phyloP scores from a whole-genome alignment of 2,888 invertebrate genomes.

The Alloscopus bannaensis region DNA sequence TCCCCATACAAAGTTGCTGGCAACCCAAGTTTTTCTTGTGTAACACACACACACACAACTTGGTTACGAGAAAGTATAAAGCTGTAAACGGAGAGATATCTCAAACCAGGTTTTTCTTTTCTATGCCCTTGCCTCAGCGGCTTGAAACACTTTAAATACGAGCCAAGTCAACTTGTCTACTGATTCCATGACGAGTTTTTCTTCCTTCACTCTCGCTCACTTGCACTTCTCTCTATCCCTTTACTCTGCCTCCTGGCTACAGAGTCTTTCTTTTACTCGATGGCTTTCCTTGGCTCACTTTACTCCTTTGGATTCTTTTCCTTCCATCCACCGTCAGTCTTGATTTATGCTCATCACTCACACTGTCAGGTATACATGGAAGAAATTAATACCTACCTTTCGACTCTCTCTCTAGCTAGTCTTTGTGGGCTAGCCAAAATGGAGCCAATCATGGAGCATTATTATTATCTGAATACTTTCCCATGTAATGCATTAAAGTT shows the following conservation, averaged over 20 bases:
- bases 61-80: conserved; percentile 10
- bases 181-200: conserved; percentile 57
- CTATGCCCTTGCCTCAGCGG: conserved; percentile 42
- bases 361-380: conserved; percentile 70
- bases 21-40: background rate
- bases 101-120: too few species aligned
- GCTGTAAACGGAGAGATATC: too few species aligned
- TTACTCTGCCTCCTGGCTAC: conserved; percentile 32
- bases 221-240: conserved; percentile 30
- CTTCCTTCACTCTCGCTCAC: conserved; percentile 43
- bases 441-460: conserved; percentile 63
- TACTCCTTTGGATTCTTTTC: conserved; percentile 28
- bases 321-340: conserved; percentile 71
- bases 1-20: background rate
- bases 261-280: conserved; percentile 1
- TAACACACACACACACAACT: background rate
- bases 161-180: conserved; percentile 59
- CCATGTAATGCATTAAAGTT: conserved; percentile 46
- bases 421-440: conserved; percentile 57
- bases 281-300: conserved; percentile 39
- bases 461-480: conserved; percentile 59
- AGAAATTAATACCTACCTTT: conserved; percentile 68
- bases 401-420: conserved; percentile 32
- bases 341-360: conserved; percentile 73
- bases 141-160: conserved; percentile 57